Base-by-base conservation (phyloP, 2,797 vertebrate species). In the Clarias platycephalus region DNA sequence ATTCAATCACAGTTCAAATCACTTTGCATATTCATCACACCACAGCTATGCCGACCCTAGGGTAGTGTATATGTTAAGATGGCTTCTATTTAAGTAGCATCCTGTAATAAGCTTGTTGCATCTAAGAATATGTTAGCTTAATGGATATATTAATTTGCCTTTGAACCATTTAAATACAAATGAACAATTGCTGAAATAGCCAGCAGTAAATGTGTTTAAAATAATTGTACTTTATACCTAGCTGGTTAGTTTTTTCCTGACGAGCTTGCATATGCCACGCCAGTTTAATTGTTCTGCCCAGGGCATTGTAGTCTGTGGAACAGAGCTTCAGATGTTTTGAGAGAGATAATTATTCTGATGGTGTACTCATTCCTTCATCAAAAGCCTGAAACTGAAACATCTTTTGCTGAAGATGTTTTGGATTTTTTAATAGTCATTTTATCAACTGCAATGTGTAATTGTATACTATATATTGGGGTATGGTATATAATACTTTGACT, bases 71-170 rank as follows among this genome's bases (percentile, higher is more conserved):
- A 34, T 31, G 66, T 67, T 34, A 28, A 34, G 16, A 34, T 67
- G 28, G 0, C 6, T 34, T 2, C 28, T 2, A 12, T 22, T 70
- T 72, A 53, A 24, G 12, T 72, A 72, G 15, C 24, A 26, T 72
- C 13, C 67, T 53, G 5, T n/a, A 70, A 70, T 40, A 40, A 70
- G 8, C 24, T 15, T n/a, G 22, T 49, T n/a, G n/a, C 22, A 40
- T 40, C 10, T 24, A 44, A 40, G 37, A 53, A 72, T 26, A 26
- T 13, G 49, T 72, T 53, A 53, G 24, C 15, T 53, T 26, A 72
- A 72, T 72, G 13, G 70, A 40, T 49, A n/a, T 49, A 40, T 72
- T 74, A 26, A 55, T 74, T 74, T 53, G 44, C 71, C 53, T 74
- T 55, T 75, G 8, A 55, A 28, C 55, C 16, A 55, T 20, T 53